These are phyloP conservation scores for Maconellicoccus hirsutus DNA, from an alignment of 1,140 invertebrate species.

Conservation along the genomic window DNA sequence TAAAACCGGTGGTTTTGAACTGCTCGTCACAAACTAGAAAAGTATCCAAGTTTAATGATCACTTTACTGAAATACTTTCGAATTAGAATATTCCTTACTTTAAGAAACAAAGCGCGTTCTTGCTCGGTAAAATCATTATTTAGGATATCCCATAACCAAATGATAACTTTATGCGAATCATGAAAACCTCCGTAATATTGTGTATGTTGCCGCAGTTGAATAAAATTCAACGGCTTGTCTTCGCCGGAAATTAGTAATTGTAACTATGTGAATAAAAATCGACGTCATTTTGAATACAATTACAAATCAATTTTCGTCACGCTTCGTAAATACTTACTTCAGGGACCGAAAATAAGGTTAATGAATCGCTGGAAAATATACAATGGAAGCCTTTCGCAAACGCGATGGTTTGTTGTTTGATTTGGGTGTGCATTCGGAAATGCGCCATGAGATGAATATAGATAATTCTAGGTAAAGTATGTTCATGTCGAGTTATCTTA, in stretches of 20 bases:
- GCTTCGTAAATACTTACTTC: conserved; percentile 51
- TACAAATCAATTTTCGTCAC: too few species aligned
- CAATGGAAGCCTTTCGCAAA: conserved; percentile 94
- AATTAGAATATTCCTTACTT: conserved; percentile 39
- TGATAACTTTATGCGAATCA: conserved; percentile 91
- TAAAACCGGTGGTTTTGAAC: conserved; percentile 91
- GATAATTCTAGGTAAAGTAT: conserved; percentile 55
- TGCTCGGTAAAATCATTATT: conserved; percentile 88
- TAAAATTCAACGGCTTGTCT: conserved; percentile 77
- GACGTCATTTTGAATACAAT: neutral
- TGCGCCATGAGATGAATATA: conserved; percentile 98
- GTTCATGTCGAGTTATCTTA: neutral
- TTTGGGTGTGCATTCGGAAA: conserved; percentile 95
- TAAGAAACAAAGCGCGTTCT: conserved; percentile 87
- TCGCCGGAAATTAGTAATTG: conserved; percentile 85
- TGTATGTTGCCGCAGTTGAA: conserved; percentile 82
- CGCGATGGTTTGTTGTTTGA: conserved; percentile 87
- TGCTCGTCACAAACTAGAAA: conserved; percentile 94
- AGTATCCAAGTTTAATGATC: conserved; percentile 1
- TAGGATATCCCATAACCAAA: conserved; percentile 98
- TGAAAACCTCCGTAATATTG: conserved; percentile 99
- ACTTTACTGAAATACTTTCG: too few species aligned
- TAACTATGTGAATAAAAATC: conserved; percentile 41
- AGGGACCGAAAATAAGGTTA: conserved; percentile 89
- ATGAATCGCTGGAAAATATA: conserved; percentile 90